These are phyloP conservation scores for Lutraria lutraria DNA, from an alignment of 2,888 invertebrate genomes.

Conservation along the genomic window DNA sequence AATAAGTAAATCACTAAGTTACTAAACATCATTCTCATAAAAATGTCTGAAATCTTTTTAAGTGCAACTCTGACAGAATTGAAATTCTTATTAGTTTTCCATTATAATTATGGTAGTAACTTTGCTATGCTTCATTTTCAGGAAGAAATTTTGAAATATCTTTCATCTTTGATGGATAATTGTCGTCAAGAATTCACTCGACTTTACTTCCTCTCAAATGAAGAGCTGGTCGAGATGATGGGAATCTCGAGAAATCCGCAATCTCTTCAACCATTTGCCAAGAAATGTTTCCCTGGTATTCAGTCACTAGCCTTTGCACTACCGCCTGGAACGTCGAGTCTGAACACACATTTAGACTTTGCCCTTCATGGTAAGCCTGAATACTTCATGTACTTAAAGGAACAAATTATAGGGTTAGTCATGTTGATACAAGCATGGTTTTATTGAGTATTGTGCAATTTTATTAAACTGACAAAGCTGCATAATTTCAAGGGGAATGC, in stretches of 20 bases:
- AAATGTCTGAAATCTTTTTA: not conserved
- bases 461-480: too few relatives aligned
- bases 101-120: too few relatives aligned
- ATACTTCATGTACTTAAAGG: too few relatives aligned
- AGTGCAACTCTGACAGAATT: not conserved
- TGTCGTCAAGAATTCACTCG: conserved; percentile 83
- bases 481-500: too few relatives aligned
- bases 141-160: conserved; percentile 83
- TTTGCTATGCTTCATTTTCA: conserved; percentile 51
- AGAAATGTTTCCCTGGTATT: conserved; percentile 85
- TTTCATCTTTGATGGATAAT: conserved; percentile 78
- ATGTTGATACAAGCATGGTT: too few relatives aligned
- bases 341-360: conserved; percentile 83
- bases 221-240: conserved; percentile 83
- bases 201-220: conserved; percentile 85
- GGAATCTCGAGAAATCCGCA: conserved; percentile 84
- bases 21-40: not conserved
- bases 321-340: conserved; percentile 79
- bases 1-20: not conserved
- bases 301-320: conserved; percentile 80
- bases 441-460: too few relatives aligned
- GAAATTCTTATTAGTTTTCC: too few relatives aligned
- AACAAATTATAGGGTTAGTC: too few relatives aligned
- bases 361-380: conserved; percentile 81
- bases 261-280: conserved; percentile 81